Percentiles rank a stretch among this genome's conserved stretches.
Evolutionary conservation across 2,888 invertebrate species (phyloP).

Genomic region (Heterodera filipjevi): DNA sequence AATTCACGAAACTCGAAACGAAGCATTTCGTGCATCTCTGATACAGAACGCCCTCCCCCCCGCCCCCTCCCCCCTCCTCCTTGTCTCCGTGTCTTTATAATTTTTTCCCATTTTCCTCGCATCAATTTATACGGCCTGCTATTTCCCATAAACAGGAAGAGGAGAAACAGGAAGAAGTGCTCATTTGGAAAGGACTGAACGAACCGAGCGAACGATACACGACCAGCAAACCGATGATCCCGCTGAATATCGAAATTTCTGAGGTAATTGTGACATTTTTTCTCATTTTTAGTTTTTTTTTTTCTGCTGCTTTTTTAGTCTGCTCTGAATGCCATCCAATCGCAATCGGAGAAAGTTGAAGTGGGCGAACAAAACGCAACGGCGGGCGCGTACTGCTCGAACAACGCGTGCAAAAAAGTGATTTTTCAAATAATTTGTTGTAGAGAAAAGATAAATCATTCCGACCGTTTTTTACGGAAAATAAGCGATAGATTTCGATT

Average conservation of each 20-base stretch:
- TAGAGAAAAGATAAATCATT: neutral
- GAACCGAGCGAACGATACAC: slow-evolving; percentile 53
- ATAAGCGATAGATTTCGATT: too few species aligned
- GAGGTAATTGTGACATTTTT: slow-evolving; percentile 5
- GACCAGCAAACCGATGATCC: neutral
- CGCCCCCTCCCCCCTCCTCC: too few species aligned
- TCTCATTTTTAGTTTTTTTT: slow-evolving; percentile 37
- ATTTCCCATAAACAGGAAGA: slow-evolving; percentile 43
- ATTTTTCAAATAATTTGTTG: slow-evolving; percentile 10
- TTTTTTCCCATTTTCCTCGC: too few species aligned
- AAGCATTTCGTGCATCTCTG: too few species aligned
- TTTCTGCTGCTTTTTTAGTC: neutral
- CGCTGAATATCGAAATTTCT: slow-evolving; percentile 30
- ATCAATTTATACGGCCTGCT: too few species aligned
- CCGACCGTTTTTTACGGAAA: too few species aligned
- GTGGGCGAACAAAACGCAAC: slow-evolving; percentile 7
- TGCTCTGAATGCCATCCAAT: neutral
- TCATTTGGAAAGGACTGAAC: slow-evolving; percentile 64
- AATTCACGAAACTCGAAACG: too few species aligned
- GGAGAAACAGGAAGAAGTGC: slow-evolving; percentile 38
- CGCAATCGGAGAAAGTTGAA: neutral
- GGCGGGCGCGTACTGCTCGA: slow-evolving; percentile 54
- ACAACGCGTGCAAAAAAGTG: slow-evolving; percentile 52
- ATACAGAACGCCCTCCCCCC: too few species aligned
- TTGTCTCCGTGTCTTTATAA: too few species aligned